Conservation (phyloP, 2,888 invertebrate species). For the Caenorhabditis wallacei region DNA sequence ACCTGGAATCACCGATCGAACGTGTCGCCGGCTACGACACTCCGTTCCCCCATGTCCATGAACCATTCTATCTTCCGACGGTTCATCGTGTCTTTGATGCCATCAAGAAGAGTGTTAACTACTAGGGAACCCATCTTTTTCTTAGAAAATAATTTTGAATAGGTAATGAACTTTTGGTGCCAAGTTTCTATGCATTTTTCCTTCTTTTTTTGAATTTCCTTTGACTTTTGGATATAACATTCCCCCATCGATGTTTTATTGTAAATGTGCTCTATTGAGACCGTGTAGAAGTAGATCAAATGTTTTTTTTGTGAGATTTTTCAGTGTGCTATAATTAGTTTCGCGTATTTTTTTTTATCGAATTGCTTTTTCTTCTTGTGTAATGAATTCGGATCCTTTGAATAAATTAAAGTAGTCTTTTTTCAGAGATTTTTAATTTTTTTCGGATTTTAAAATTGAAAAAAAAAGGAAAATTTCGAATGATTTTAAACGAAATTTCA, state of each 20-base stretch:
- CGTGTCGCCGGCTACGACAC: conserved; percentile 97
- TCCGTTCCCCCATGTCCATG: conserved; percentile 97
- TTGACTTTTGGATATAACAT: conserved; percentile 13
- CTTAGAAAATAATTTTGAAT: background rate
- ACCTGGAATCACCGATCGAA: conserved; percentile 93
- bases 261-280: conserved; percentile 6
- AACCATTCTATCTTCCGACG: conserved; percentile 96
- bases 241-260: conserved; percentile 1
- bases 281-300: no score
- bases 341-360: background rate
- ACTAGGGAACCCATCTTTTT: conserved; percentile 80
- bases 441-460: no score
- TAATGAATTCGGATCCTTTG: no score
- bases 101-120: conserved; percentile 89
- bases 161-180: conserved; percentile 25
- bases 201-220: conserved; percentile 14
- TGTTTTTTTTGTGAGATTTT: no score
- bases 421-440: no score
- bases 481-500: no score
- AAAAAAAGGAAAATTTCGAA: no score
- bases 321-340: conserved; percentile 36
- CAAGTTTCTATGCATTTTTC: conserved; percentile 44
- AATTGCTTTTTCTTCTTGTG: background rate
- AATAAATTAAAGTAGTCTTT: no score
- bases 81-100: conserved; percentile 93